These are phyloP conservation scores for Bombus waltoni DNA, from an alignment of 1,140 invertebrate genomes.

Conservation along the genomic window DNA sequence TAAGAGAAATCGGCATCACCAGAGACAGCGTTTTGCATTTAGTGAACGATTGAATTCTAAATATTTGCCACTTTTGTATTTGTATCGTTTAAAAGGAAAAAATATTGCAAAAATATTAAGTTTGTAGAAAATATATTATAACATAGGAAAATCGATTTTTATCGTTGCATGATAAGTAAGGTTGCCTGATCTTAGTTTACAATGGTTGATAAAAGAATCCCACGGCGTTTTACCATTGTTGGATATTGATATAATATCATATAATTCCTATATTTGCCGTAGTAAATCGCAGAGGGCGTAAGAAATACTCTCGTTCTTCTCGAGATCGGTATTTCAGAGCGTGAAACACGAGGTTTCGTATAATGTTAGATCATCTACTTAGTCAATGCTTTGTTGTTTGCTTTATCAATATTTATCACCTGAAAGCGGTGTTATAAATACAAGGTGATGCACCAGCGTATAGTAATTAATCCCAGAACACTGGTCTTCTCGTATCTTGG, in stretches of 20 bases:
- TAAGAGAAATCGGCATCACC: slow-evolving; percentile 73
- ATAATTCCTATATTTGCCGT: background rate
- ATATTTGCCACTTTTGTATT: background rate
- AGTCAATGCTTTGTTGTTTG: background rate
- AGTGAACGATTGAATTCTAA: slow-evolving; percentile 66
- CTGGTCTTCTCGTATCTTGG: background rate
- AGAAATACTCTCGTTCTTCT: background rate
- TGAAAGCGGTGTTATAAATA: background rate
- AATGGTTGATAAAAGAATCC: background rate
- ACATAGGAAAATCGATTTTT: background rate
- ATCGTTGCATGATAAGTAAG: background rate
- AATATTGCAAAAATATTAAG: background rate
- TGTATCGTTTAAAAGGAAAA: background rate
- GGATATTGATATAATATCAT: background rate
- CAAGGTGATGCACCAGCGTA: background rate
- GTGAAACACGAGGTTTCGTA: background rate
- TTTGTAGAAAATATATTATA: slow-evolving; percentile 7
- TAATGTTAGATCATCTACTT: background rate
- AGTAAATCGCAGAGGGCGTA: background rate
- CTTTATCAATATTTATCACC: background rate
- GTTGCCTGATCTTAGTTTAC: background rate
- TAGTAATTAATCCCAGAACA: slow-evolving; percentile 29
- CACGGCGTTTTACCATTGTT: background rate
- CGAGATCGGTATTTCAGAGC: background rate
- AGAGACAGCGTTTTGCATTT: slow-evolving; percentile 77